Evolutionary conservation across 2,113 vertebrate genomes (phyloP).

Genomic region (Platichthys stellatus): DNA sequence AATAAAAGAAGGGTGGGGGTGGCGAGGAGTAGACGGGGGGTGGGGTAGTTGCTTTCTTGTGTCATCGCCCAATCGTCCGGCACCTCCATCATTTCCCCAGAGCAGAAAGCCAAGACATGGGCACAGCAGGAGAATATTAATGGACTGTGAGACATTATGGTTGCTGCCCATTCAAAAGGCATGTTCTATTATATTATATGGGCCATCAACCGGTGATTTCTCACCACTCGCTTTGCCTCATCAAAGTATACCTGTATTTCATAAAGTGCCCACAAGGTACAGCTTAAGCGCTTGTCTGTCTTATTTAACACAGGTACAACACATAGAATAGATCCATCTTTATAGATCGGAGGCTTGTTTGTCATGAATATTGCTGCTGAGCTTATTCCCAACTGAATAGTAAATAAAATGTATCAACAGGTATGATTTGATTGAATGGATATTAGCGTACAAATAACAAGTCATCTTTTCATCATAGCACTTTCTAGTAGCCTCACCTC

Average conservation of each 20-base stretch:
- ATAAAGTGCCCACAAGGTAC: slow-evolving; percentile 49
- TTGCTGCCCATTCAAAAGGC: slow-evolving; percentile 68
- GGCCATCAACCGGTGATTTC: slow-evolving; percentile 75
- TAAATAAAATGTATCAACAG: slow-evolving; percentile 36
- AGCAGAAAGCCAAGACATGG: slow-evolving; percentile 54
- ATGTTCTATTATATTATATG: slow-evolving; percentile 67
- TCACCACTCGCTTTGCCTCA: slow-evolving; percentile 50
- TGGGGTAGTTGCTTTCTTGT: slow-evolving; percentile 70
- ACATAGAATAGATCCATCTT: slow-evolving; percentile 35
- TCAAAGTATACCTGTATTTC: slow-evolving; percentile 56
- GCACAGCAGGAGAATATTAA: slow-evolving; percentile 74
- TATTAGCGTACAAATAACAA: background rate
- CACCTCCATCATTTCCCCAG: slow-evolving; percentile 70
- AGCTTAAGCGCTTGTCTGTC: slow-evolving; percentile 61
- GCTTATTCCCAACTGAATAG: slow-evolving; percentile 26
- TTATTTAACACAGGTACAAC: slow-evolving; percentile 62
- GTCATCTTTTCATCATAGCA: background rate
- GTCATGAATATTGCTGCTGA: slow-evolving; percentile 11
- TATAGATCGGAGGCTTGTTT: slow-evolving; percentile 60
- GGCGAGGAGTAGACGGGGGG: slow-evolving; percentile 24
- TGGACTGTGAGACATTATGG: slow-evolving; percentile 69
- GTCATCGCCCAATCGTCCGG: slow-evolving; percentile 70
- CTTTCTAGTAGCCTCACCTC: slow-evolving; percentile 5
- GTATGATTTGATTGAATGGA: slow-evolving; percentile 28
- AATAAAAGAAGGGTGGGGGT: slow-evolving; percentile 41